These are phyloP conservation scores for Bombus breviceps DNA, from an alignment of 1,140 invertebrate species.

Conservation along the genomic window DNA sequence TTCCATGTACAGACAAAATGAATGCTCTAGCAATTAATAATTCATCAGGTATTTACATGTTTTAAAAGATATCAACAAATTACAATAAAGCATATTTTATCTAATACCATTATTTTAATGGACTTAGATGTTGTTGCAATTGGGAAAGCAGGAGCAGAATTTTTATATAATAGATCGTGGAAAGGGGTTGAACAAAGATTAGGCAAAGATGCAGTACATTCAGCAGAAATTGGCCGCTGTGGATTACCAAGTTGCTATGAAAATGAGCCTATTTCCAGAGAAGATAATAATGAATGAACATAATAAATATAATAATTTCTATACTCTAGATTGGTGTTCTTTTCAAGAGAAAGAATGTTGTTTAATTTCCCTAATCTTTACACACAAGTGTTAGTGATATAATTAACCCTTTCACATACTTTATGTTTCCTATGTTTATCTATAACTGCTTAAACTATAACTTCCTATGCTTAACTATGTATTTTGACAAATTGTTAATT, in stretches of 20 bases:
- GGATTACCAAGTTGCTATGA: constrained; percentile 85
- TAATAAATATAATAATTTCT: constrained; percentile 43
- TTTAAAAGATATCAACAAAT: background rate
- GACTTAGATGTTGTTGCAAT: constrained; percentile 78
- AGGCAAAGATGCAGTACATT: constrained; percentile 85
- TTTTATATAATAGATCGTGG: constrained; percentile 87
- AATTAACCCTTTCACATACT: background rate
- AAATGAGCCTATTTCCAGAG: constrained; percentile 72
- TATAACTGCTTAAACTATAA: too few species aligned
- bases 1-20: constrained; percentile 69
- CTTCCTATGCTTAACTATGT: too few species aligned
- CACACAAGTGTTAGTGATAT: background rate
- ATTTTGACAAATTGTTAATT: background rate
- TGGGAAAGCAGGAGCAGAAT: constrained; percentile 83
- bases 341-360: background rate
- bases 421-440: too few species aligned
- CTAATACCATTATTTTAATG: constrained; percentile 23
- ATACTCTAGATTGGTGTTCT: background rate
- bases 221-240: constrained; percentile 85
- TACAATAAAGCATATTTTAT: background rate
- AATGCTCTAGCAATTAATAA: constrained; percentile 68
- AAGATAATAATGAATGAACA: constrained; percentile 7
- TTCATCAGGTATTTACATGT: constrained; percentile 48
- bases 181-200: constrained; percentile 89
- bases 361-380: background rate